Evolutionary conservation across 1,140 invertebrate species (phyloP).

Genomic region (Cardiocondyla obscurior): DNA sequence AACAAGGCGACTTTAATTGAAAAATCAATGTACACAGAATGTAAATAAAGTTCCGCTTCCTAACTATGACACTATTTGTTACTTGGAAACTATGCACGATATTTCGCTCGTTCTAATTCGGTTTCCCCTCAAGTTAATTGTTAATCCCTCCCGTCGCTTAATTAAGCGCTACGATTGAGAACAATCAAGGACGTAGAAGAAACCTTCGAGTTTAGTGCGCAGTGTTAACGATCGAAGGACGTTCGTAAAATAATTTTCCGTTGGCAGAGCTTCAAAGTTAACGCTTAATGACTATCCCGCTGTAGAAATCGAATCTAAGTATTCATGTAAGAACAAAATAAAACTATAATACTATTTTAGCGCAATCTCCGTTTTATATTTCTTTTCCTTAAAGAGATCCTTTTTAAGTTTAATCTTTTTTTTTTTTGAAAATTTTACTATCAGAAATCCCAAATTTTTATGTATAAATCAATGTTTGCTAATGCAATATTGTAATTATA

Average conservation of each 20-base stretch:
- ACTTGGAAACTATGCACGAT: background rate
- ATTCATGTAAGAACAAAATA: constrained; percentile 10
- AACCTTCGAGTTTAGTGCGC: background rate
- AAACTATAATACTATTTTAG: constrained; percentile 15
- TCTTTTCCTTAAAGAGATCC: background rate
- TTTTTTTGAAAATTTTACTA: background rate
- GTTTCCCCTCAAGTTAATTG: background rate
- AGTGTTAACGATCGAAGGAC: background rate
- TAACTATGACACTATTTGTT: background rate
- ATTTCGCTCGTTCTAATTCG: background rate
- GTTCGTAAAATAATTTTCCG: background rate
- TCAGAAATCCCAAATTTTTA: background rate
- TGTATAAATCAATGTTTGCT: background rate
- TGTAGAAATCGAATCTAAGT: background rate
- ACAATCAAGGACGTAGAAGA: background rate
- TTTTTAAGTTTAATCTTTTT: background rate
- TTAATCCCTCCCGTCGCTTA: too few relatives aligned
- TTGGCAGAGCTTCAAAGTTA: background rate
- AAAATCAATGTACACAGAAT: constrained; percentile 23
- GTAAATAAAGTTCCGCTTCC: constrained; percentile 13
- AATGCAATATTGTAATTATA: too few relatives aligned
- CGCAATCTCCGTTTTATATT: background rate
- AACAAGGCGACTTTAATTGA: background rate
- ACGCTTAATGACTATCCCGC: background rate
- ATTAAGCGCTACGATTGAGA: background rate